Evolutionary conservation across 2,113 vertebrate genomes (phyloP).

Genomic region (Chlorodrepanis virens): DNA sequence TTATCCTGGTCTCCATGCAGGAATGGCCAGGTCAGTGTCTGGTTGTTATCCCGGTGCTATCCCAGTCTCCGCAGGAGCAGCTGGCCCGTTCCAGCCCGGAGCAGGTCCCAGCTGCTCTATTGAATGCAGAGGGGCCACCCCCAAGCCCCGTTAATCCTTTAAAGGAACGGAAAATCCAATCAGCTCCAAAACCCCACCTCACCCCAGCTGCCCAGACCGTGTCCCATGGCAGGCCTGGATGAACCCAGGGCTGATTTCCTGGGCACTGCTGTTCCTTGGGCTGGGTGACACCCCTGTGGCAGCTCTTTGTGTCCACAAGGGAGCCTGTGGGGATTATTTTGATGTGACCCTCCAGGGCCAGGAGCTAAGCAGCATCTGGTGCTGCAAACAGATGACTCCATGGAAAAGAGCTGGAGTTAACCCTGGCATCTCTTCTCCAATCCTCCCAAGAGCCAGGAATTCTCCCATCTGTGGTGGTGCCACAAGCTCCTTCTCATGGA

Average conservation of each 20-base stretch:
- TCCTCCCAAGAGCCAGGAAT: neutral
- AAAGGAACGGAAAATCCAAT: neutral
- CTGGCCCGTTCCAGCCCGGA: neutral
- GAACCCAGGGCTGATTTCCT: neutral
- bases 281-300: neutral
- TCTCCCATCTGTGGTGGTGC: neutral
- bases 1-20: neutral
- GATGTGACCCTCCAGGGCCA: neutral
- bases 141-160: neutral
- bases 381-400: neutral
- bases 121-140: neutral
- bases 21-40: no score
- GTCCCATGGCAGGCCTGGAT: fast-evolving
- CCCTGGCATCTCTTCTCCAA: neutral
- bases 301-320: neutral
- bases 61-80: neutral
- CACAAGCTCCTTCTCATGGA: neutral
- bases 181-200: neutral
- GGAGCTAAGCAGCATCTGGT: neutral
- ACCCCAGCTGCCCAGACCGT: neutral
- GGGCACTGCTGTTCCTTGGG: neutral
- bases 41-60: neutral
- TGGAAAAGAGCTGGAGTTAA: neutral
- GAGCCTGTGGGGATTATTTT: neutral
- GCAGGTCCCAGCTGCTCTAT: neutral